phyloP scores from a whole-genome alignment of 2,797 vertebrate species.

The Alauda arvensis region DNA sequence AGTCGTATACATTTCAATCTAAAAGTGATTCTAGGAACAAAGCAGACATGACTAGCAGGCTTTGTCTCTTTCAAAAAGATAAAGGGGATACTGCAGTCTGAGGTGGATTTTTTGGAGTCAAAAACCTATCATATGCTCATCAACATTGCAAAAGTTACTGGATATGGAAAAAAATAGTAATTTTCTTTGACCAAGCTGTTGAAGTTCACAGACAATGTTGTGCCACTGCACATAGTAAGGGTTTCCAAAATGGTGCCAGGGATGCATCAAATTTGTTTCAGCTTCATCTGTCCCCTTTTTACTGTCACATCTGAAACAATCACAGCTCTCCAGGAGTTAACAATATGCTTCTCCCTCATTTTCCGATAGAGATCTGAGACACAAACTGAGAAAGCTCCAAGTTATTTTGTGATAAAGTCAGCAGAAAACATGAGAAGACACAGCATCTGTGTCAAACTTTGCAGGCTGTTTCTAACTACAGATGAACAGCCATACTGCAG shows the following conservation, averaged over 20 bases:
- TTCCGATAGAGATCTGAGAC: not conserved
- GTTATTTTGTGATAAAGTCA: not conserved
- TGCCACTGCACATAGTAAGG: not conserved
- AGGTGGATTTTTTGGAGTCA: not conserved
- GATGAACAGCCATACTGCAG: not conserved
- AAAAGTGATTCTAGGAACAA: conserved; percentile 35
- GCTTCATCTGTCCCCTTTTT: not conserved
- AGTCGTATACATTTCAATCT: conserved; percentile 15
- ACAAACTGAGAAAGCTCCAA: not conserved
- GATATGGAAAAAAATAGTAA: not conserved
- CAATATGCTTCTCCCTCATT: not conserved
- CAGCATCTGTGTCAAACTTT: not conserved
- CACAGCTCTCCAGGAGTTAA: not conserved
- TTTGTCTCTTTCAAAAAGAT: not conserved
- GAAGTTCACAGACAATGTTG: not conserved
- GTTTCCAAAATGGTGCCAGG: not conserved
- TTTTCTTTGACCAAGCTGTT: not conserved
- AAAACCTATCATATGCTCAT: not conserved
- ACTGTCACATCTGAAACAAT: not conserved
- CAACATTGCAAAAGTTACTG: not conserved
- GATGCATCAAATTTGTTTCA: not conserved
- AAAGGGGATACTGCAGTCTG: not conserved
- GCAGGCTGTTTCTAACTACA: not conserved
- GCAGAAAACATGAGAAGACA: not conserved
- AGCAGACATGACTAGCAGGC: not conserved